Conservation (phyloP, 2,797 vertebrate species). For the Megaceryle alcyon region DNA sequence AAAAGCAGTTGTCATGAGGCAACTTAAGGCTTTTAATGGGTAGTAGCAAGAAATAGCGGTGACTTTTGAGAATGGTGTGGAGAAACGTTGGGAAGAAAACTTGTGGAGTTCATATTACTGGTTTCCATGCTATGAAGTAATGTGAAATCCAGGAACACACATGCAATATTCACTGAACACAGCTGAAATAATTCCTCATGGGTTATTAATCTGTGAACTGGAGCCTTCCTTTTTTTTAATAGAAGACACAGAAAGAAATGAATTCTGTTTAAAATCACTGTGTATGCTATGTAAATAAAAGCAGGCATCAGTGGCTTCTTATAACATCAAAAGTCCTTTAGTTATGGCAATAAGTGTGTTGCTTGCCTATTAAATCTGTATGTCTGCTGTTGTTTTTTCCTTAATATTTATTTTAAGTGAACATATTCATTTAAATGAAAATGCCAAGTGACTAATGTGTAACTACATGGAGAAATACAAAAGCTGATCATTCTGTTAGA, state of each 20-base stretch:
- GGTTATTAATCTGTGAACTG: background rate
- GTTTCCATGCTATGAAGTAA: background rate
- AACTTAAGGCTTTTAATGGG: background rate
- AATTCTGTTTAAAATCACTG: background rate
- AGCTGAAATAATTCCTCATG: background rate
- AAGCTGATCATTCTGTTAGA: constrained; percentile 30
- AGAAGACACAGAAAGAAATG: background rate
- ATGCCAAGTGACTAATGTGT: constrained; percentile 39
- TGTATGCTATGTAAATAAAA: background rate
- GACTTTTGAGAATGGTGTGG: background rate
- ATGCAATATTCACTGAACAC: background rate
- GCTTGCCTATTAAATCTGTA: background rate
- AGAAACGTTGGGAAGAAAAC: background rate
- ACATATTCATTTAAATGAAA: constrained; percentile 43
- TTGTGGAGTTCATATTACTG: background rate
- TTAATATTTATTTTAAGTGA: constrained; percentile 30
- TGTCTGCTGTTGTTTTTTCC: background rate
- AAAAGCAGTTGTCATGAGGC: background rate
- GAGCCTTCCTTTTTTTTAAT: constrained; percentile 11
- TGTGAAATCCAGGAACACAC: background rate
- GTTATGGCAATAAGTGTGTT: background rate
- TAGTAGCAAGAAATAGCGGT: background rate
- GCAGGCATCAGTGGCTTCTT: background rate
- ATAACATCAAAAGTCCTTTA: background rate
- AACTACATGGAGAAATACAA: background rate